These are phyloP conservation scores for Orgyia antiqua DNA, from an alignment of 2,888 invertebrate genomes.

Conservation along the genomic window DNA sequence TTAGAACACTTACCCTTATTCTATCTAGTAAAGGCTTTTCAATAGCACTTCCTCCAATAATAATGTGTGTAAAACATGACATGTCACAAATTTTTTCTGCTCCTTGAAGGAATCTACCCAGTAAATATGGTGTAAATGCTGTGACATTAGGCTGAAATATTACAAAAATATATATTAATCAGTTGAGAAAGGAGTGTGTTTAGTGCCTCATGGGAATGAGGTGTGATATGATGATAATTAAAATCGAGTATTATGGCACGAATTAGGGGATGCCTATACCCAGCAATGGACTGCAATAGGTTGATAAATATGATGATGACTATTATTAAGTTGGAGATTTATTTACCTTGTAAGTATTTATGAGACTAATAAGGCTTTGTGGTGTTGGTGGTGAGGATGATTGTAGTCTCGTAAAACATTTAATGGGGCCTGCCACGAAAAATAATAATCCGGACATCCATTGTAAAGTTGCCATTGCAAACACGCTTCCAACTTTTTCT, in stretches of 20 bases:
- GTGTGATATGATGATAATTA: too few relatives aligned
- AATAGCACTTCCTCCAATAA: conserved; percentile 43
- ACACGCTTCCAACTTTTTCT: conserved; percentile 20
- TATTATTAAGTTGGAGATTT: too few relatives aligned
- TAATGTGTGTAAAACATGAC: conserved; percentile 45
- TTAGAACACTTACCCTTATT: conserved; percentile 46
- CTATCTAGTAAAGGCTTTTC: conserved; percentile 39
- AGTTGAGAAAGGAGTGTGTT: not conserved
- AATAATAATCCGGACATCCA: conserved; percentile 41
- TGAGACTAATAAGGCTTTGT: conserved; percentile 26
- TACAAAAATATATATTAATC: conserved; percentile 1
- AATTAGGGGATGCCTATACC: too few relatives aligned
- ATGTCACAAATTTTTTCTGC: conserved; percentile 47
- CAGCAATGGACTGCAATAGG: too few relatives aligned
- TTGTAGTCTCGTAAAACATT: conserved; percentile 35
- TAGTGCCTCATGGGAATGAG: not conserved
- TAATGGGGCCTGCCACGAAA: conserved; percentile 34
- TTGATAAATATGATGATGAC: too few relatives aligned
- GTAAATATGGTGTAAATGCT: conserved; percentile 46
- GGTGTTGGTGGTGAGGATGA: conserved; percentile 33
- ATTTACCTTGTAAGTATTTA: conserved; percentile 37
- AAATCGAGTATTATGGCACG: too few relatives aligned
- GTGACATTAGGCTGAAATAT: conserved; percentile 44
- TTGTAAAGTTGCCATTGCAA: conserved; percentile 39
- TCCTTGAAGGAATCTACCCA: conserved; percentile 42